These are phyloP conservation scores for Spongilla lacustris DNA, from an alignment of 37 sponge, comb jelly and placozoan genomes.

Conservation along the genomic window DNA sequence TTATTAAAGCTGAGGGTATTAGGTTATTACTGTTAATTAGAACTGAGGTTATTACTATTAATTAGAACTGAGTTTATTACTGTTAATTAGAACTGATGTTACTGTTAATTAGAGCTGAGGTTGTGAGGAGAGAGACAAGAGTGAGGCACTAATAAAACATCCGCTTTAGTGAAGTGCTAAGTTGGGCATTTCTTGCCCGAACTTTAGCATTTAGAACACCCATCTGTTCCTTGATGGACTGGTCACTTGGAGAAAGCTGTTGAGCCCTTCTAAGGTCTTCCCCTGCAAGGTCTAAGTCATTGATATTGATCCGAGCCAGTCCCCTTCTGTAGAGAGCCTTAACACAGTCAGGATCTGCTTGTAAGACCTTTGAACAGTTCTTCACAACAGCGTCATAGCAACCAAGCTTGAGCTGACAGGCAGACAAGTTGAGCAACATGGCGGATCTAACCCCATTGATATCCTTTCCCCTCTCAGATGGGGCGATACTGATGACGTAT, in stretches of 20 bases:
- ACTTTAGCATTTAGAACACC: neutral
- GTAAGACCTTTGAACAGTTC: constrained; percentile 56
- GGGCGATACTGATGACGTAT: constrained; percentile 29
- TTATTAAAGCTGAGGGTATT: too few relatives aligned
- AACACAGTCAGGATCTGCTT: constrained; percentile 18
- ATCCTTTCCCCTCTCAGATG: neutral
- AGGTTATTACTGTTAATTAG: too few relatives aligned
- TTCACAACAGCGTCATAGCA: constrained; percentile 29
- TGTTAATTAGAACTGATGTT: too few relatives aligned
- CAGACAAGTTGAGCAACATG: constrained; percentile 56
- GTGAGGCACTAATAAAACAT: constrained; percentile 26
- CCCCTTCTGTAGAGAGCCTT: constrained; percentile 71
- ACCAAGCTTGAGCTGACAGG: constrained; percentile 71
- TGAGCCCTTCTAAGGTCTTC: constrained; percentile 26
- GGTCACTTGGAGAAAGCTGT: constrained; percentile 38
- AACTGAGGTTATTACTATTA: too few relatives aligned
- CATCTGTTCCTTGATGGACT: constrained; percentile 35
- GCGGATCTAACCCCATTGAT: constrained; percentile 9
- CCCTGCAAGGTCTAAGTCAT: constrained; percentile 59
- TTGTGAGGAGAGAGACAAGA: too few relatives aligned
- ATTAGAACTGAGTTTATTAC: too few relatives aligned
- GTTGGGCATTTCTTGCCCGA: constrained; percentile 6
- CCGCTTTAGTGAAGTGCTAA: constrained; percentile 34
- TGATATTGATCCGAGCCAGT: constrained; percentile 35
- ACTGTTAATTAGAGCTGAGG: too few relatives aligned